A percentile compares a stretch with the other conserved stretches of the same genome.
phyloP scores from a whole-genome alignment of 2,888 invertebrate species.

The Andrena marginata region DNA sequence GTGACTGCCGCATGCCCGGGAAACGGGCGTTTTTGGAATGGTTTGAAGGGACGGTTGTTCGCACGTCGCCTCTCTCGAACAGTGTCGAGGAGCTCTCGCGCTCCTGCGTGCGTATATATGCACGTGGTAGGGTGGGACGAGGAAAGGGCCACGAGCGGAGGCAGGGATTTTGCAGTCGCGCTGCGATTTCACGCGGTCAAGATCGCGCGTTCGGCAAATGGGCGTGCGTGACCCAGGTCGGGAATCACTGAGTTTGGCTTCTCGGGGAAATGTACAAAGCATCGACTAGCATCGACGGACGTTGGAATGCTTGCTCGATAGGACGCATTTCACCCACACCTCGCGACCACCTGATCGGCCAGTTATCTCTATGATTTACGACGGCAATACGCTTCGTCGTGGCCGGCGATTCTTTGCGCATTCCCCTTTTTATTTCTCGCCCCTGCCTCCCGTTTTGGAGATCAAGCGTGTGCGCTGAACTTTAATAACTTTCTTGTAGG shows the following conservation, averaged over 20 bases:
- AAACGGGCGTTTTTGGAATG: constrained; percentile 1
- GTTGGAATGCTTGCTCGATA: too few species aligned
- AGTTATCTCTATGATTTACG: constrained; percentile 14
- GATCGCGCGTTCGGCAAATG: neutral
- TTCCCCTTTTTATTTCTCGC: constrained; percentile 29
- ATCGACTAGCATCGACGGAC: too few species aligned
- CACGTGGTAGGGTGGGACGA: neutral
- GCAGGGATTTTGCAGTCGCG: neutral
- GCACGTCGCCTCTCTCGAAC: neutral
- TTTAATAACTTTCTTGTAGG: constrained; percentile 61
- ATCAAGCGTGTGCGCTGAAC: constrained; percentile 37
- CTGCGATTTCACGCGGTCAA: neutral
- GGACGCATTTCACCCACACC: too few species aligned
- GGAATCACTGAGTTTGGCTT: neutral
- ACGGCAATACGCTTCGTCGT: constrained; percentile 1
- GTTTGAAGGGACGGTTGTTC: constrained; percentile 7
- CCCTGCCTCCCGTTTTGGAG: constrained; percentile 18
- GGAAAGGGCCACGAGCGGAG: neutral
- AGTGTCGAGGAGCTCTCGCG: neutral
- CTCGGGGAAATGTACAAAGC: too few species aligned
- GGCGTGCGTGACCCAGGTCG: neutral
- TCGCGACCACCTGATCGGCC: neutral
- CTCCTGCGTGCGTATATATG: neutral
- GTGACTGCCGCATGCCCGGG: neutral
- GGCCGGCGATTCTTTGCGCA: constrained; percentile 10